phyloP scores from a whole-genome alignment of 2,797 vertebrate species.

The Allobates femoralis region DNA sequence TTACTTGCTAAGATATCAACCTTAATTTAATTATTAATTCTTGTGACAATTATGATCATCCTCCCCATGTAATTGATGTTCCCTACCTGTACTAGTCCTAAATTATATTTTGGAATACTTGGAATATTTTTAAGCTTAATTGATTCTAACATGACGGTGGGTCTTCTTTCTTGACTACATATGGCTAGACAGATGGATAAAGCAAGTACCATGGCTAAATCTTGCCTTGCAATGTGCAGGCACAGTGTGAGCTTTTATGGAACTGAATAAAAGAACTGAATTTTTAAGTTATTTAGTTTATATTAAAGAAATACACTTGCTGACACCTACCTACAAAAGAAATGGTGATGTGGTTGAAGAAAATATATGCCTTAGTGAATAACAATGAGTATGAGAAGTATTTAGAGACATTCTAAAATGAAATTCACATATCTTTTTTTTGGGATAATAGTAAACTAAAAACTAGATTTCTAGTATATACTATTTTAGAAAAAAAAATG shows the following conservation, averaged over 20 bases:
- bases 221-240: slow-evolving; percentile 4
- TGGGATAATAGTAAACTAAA: too few relatives aligned
- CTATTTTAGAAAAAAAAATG: not conserved
- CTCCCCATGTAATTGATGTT: not conserved
- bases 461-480: not conserved
- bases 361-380: not conserved
- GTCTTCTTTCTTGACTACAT: not conserved
- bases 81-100: not conserved
- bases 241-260: slow-evolving; percentile 8
- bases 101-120: not conserved
- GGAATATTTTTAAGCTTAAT: not conserved
- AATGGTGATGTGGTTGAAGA: not conserved
- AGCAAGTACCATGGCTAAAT: not conserved
- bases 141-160: not conserved
- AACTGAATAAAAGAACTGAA: not conserved
- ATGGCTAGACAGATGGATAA: slow-evolving; percentile 19
- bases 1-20: not conserved
- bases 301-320: not conserved
- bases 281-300: not conserved
- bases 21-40: not conserved
- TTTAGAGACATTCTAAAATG: too few relatives aligned
- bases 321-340: not conserved
- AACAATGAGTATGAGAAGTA: too few relatives aligned
- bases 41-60: not conserved
- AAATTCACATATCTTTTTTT: too few relatives aligned